Percentiles rank a stretch among this genome's conserved stretches.
These are phyloP conservation scores for Muscicapa comitata DNA, from an alignment of 2,797 vertebrate species.

Conservation along the genomic window DNA sequence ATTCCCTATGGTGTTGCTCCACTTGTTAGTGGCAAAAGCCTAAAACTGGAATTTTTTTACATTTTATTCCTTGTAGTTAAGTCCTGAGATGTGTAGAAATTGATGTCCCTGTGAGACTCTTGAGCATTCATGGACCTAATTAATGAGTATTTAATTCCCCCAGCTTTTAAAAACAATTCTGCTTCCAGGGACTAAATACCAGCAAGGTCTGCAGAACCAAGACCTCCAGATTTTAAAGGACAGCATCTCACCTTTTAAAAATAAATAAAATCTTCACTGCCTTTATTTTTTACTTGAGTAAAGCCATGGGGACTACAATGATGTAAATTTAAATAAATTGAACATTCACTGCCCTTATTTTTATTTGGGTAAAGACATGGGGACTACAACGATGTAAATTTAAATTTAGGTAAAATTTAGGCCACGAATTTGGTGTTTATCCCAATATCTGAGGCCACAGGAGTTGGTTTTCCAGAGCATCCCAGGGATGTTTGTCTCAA, in stretches of 20 bases:
- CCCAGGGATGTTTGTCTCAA: not conserved
- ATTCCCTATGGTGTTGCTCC: fast-evolving
- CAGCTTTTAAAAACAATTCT: not conserved
- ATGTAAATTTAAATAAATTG: not conserved
- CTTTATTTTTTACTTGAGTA: not conserved
- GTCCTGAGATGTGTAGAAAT: not conserved
- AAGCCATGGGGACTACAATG: not conserved
- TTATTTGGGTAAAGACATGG: not conserved
- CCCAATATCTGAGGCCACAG: not conserved
- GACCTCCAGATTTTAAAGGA: not conserved
- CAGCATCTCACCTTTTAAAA: not conserved
- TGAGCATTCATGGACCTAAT: not conserved
- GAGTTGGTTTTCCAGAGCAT: not conserved
- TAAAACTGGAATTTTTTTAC: not conserved
- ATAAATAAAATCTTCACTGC: not conserved
- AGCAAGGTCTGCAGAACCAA: not conserved
- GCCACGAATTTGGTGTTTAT: too few species aligned
- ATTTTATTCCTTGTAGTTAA: not conserved
- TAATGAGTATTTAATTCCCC: not conserved
- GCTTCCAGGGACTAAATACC: too few species aligned
- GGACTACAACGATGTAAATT: not conserved
- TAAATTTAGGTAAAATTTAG: not conserved
- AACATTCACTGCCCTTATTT: not conserved
- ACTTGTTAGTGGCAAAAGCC: not conserved
- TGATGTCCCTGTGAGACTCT: not conserved